Conservation (phyloP, 2,888 invertebrate genomes). For the Latrodectus hesperus region DNA sequence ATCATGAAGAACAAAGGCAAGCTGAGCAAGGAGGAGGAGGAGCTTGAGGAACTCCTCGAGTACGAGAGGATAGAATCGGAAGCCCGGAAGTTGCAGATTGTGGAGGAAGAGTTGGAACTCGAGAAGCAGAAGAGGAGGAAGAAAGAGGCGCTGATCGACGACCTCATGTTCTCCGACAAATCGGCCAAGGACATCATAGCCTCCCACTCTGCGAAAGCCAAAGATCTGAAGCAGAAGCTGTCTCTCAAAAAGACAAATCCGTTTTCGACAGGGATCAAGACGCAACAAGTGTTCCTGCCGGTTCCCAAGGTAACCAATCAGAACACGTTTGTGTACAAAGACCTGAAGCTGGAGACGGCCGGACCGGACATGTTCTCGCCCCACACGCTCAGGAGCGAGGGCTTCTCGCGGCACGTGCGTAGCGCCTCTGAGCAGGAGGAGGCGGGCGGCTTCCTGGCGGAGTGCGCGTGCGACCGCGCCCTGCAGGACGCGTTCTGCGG, state of each 20-base stretch:
- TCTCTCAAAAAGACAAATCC: conserved; percentile 73
- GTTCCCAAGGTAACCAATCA: conserved; percentile 85
- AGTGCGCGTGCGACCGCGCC: conserved; percentile 88
- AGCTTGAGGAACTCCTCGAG: conserved; percentile 88
- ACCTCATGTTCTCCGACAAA: conserved; percentile 87
- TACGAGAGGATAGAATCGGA: conserved; percentile 81
- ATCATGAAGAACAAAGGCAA: conserved; percentile 76
- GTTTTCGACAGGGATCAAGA: conserved; percentile 89
- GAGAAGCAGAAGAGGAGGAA: conserved; percentile 79
- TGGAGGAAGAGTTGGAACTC: conserved; percentile 72
- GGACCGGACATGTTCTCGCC: conserved; percentile 84
- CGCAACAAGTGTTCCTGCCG: conserved; percentile 81
- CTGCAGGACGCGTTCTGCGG: conserved; percentile 90
- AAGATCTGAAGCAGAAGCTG: conserved; percentile 14
- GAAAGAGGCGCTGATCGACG: conserved; percentile 94
- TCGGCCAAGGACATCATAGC: conserved; percentile 90
- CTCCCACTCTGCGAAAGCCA: conserved; percentile 80
- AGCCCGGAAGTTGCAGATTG: conserved; percentile 81
- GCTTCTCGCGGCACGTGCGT: conserved; percentile 86
- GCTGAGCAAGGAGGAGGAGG: conserved; percentile 84
- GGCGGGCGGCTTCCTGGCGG: conserved; percentile 90
- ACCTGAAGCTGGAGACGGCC: conserved; percentile 79
- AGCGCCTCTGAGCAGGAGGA: conserved; percentile 83
- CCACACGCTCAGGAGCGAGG: conserved; percentile 80
- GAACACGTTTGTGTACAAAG: conserved; percentile 83